Base-by-base conservation (phyloP, 2,888 invertebrate genomes). In the Iphiclides podalirius region DNA sequence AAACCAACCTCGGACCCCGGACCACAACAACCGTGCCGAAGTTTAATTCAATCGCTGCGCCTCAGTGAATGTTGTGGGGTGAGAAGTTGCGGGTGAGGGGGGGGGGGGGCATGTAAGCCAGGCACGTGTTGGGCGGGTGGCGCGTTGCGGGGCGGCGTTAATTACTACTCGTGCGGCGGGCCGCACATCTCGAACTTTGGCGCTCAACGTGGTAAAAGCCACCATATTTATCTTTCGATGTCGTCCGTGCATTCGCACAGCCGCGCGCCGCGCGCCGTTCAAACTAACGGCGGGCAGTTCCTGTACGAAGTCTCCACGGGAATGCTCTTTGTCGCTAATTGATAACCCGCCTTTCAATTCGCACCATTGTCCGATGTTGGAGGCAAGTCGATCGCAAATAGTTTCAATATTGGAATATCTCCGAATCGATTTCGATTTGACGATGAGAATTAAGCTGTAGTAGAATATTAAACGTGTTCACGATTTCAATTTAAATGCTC, bases 1-100 rank as follows among this genome's bases (percentile, higher is more conserved):
- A 82, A 84, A 85, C 81, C 81, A 73, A 81, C 75, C 79, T 75
- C 75, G 78, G 73, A 73, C 75, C 76, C 14, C 64, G 79, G 75
- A 80, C 86, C 86, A 76, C 84, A 86, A 83, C 84, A 83, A 82
- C 77, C 75, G 75, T 78, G 79, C 80, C 75, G 72, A 86, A 88
- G 83, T 88, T 87, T 87, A 88, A 88, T 88, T 87, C 87, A 86
- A 88, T 86, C 86, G 82, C 75, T 76, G 79, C 75, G 75, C 75
- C 73, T 74, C 78, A 72, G 69, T 75, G 71, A 69, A 71, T 70
- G 72, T 62, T 61, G 61, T 60, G 57, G 66, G 53, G 55, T 55
- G 47, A 55, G 42, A 49, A 39, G 55, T 42, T 42, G 51, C 28
- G 59, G 50, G 40, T 26, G 34, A 40, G 34, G 8, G 11, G 44